Conservation (phyloP, 1,140 invertebrate species). For the Nymphalis io region DNA sequence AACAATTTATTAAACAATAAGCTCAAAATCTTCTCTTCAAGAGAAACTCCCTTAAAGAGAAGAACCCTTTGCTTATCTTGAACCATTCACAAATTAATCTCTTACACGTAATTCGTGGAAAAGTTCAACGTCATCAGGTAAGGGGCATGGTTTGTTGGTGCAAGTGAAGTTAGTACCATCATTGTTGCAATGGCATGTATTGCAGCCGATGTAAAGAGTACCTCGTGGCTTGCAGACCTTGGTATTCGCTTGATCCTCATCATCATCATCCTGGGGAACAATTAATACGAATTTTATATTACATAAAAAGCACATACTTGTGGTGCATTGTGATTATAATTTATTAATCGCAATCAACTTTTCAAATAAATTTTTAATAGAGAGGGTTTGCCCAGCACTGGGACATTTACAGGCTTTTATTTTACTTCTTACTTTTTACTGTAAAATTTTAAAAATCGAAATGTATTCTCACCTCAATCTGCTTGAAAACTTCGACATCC, state of each 20-base stretch:
- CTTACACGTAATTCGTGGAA: slow-evolving; percentile 62
- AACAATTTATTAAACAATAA: too few species aligned
- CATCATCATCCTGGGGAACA: slow-evolving; percentile 34
- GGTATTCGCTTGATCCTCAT: slow-evolving; percentile 56
- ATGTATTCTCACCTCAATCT: slow-evolving; percentile 49
- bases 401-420: too few species aligned
- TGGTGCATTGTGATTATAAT: too few species aligned
- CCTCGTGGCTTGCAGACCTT: slow-evolving; percentile 65
- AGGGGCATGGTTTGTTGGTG: slow-evolving; percentile 64
- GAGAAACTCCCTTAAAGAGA: too few species aligned
- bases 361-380: too few species aligned
- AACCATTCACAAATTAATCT: not conserved
- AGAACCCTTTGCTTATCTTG: too few species aligned
- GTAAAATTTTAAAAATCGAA: too few species aligned
- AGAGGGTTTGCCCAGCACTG: too few species aligned
- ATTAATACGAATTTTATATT: not conserved
- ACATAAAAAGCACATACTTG: too few species aligned
- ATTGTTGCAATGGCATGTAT: slow-evolving; percentile 73
- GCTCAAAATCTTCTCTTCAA: too few species aligned
- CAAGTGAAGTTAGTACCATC: slow-evolving; percentile 73
- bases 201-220: slow-evolving; percentile 76
- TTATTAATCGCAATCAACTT: too few species aligned
- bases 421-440: too few species aligned
- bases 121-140: slow-evolving; percentile 67
- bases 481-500: slow-evolving; percentile 69